A percentile compares a stretch with the other conserved stretches of the same genome.
Conservation (phyloP, 2,113 vertebrate species). For the Pangasianodon gigas region DNA sequence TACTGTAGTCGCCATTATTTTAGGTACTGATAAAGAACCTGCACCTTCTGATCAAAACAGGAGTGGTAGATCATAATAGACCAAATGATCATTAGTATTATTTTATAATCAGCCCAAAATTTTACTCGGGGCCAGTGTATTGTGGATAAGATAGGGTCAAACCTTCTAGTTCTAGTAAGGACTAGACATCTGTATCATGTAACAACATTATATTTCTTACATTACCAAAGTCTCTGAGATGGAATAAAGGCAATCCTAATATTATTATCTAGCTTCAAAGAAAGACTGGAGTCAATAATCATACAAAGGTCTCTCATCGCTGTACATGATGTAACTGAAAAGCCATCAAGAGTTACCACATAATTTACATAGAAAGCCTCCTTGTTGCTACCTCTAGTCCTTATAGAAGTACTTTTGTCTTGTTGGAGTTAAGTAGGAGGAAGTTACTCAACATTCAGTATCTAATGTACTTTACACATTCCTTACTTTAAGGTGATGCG, state of each 20-base stretch:
- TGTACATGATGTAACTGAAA: not conserved
- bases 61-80: not conserved
- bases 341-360: not conserved
- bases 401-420: not conserved
- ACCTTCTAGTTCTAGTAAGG: not conserved
- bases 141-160: not conserved
- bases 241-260: not conserved
- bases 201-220: not conserved
- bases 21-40: not conserved
- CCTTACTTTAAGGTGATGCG: not conserved
- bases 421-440: not conserved
- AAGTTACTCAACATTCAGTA: not conserved
- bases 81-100: not conserved
- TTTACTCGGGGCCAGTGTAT: not conserved
- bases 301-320: not conserved
- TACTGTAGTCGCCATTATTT: not conserved
- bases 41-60: not conserved
- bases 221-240: not conserved
- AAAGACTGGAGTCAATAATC: not conserved
- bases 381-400: not conserved
- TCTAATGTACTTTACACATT: not conserved
- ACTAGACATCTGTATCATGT: not conserved
- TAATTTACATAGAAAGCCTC: not conserved
- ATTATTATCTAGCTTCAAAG: not conserved
- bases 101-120: not conserved